These are phyloP conservation scores for Oryzias sinensis DNA, from an alignment of 2,797 vertebrate species.

Conservation along the genomic window DNA sequence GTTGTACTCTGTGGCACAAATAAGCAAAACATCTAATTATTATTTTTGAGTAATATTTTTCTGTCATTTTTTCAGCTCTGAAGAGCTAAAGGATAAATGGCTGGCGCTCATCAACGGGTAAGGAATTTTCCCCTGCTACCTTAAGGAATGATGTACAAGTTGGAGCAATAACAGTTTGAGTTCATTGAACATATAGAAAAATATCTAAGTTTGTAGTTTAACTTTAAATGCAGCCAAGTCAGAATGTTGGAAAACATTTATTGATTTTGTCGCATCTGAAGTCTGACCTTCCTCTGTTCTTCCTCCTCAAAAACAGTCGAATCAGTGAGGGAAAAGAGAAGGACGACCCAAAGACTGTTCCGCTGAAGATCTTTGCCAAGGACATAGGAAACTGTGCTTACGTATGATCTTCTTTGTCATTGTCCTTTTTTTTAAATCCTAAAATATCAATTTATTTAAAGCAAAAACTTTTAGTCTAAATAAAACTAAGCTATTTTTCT, in stretches of 20 bases:
- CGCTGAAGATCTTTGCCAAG: constrained; percentile 93
- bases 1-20: constrained; percentile 29
- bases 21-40: constrained; percentile 28
- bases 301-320: constrained; percentile 67
- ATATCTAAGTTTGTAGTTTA: too few relatives aligned
- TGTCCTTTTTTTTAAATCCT: neutral
- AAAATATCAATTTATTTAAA: neutral
- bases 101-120: constrained; percentile 88
- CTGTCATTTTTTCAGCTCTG: constrained; percentile 74
- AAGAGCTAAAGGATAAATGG: constrained; percentile 90
- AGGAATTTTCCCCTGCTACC: neutral
- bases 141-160: too few relatives aligned
- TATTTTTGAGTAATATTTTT: constrained; percentile 21
- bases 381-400: constrained; percentile 89
- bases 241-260: too few relatives aligned
- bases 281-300: neutral
- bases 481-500: constrained; percentile 16
- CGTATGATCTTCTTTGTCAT: constrained; percentile 75
- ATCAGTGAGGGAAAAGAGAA: constrained; percentile 91
- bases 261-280: neutral
- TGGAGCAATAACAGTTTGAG: too few relatives aligned
- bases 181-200: too few relatives aligned
- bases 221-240: too few relatives aligned
- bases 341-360: constrained; percentile 89
- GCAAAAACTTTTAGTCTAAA: neutral